Conservation (phyloP, 2,888 invertebrate genomes). For the Octonoba sinensis region DNA sequence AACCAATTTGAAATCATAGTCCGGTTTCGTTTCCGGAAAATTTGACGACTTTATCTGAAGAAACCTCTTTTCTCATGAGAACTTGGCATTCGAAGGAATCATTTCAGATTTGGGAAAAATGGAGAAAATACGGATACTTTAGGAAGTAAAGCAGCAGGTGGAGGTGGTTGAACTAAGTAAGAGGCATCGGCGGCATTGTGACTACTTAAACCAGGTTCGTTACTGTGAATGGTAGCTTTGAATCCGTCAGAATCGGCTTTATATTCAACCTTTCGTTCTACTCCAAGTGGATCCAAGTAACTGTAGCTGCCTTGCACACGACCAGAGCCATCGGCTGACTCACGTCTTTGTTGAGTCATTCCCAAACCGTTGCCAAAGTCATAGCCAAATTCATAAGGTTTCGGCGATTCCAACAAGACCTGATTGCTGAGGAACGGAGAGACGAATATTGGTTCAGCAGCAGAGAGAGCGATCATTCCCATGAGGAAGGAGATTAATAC, state of each 20-base stretch:
- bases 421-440: not conserved
- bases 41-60: no score
- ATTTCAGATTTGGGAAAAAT: no score
- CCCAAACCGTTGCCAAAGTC: not conserved
- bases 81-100: no score
- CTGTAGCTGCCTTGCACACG: conserved; percentile 4
- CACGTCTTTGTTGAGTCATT: conserved; percentile 9
- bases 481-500: no score
- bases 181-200: not conserved
- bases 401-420: not conserved
- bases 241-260: not conserved
- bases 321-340: not conserved
- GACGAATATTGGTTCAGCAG: no score
- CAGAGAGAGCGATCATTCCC: no score
- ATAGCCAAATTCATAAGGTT: conserved; percentile 9
- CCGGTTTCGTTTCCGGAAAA: no score
- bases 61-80: no score
- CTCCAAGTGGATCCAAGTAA: conserved; percentile 18
- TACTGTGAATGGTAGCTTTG: not conserved
- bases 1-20: no score
- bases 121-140: not conserved
- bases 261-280: conserved; percentile 2
- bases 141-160: not conserved
- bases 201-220: conserved; percentile 10
- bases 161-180: conserved; percentile 16